A percentile compares a stretch with the other conserved stretches of the same genome.
Conservation (phyloP, 2,888 invertebrate species). For the Mesopsocus fuscifrons region DNA sequence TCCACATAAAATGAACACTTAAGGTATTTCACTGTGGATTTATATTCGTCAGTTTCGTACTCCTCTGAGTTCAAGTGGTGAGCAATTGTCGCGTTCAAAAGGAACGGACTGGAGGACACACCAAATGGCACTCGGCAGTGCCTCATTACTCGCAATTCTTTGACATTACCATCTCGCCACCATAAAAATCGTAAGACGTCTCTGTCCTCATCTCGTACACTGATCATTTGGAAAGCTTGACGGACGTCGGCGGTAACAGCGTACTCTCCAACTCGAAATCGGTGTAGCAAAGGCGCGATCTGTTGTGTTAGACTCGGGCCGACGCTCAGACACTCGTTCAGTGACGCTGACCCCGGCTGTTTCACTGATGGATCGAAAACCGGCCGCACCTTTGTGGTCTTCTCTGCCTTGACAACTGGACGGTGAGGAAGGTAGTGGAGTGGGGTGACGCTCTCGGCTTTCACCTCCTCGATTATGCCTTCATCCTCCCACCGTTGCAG, state of each 20-base stretch:
- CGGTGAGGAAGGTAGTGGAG: slow-evolving; percentile 16
- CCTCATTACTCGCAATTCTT: background rate
- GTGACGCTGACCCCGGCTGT: slow-evolving; percentile 12
- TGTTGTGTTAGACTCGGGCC: slow-evolving; percentile 15
- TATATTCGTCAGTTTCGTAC: background rate
- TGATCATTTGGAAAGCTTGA: slow-evolving; percentile 11
- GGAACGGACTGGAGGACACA: slow-evolving; percentile 5
- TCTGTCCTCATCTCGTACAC: background rate
- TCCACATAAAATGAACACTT: slow-evolving; percentile 5
- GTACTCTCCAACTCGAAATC: slow-evolving; percentile 13
- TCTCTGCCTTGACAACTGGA: slow-evolving; percentile 16
- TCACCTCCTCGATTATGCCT: slow-evolving; percentile 12
- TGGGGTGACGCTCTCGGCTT: background rate
- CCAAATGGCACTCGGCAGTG: slow-evolving; percentile 10
- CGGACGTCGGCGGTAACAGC: slow-evolving; percentile 6
- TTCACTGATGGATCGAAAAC: slow-evolving; percentile 17
- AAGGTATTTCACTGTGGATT: background rate
- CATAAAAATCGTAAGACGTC: slow-evolving; percentile 9
- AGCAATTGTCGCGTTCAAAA: background rate
- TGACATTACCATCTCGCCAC: background rate
- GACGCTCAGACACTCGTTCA: slow-evolving; percentile 16
- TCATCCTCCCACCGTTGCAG: slow-evolving; percentile 12
- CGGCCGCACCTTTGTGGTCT: slow-evolving; percentile 16
- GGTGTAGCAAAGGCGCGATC: slow-evolving; percentile 12
- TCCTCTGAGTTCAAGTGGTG: background rate